Evolutionary conservation across 1,140 invertebrate genomes (phyloP).

Genomic region (Amphibalanus amphitrite): DNA sequence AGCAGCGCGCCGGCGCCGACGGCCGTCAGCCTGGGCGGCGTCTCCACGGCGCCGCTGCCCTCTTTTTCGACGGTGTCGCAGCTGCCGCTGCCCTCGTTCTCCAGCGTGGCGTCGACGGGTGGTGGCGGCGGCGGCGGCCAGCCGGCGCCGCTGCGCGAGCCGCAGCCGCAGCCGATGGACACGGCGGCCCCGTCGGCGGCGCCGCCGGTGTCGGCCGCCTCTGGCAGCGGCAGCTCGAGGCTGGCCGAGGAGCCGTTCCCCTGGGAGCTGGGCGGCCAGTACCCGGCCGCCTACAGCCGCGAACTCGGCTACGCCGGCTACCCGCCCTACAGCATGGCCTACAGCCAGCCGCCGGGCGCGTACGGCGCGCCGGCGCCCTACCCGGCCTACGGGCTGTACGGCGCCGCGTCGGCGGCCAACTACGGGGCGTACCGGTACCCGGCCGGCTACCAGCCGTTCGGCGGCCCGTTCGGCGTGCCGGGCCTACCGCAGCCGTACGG

Average conservation of each 20-base stretch:
- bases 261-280: conserved; percentile 16
- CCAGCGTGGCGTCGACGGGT: not conserved
- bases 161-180: not conserved
- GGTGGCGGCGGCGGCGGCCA: not conserved
- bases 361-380: conserved; percentile 11
- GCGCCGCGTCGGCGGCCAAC: not conserved
- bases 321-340: conserved; percentile 1
- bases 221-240: conserved; percentile 18
- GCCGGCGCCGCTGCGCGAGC: not conserved
- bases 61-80: conserved; percentile 12
- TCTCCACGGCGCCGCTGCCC: not conserved
- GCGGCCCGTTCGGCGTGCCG: no score
- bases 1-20: not conserved
- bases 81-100: conserved; percentile 18
- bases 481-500: not conserved
- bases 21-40: no score
- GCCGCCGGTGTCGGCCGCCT: no score
- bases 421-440: not conserved
- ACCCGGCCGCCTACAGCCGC: conserved; percentile 18
- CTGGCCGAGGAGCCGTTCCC: conserved; percentile 20
- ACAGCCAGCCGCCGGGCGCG: conserved; percentile 4
- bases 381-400: conserved; percentile 1
- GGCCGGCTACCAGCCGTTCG: conserved; percentile 6
- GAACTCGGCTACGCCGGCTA: conserved; percentile 20
- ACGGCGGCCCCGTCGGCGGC: conserved; percentile 1